Evolutionary conservation across 2,797 vertebrate species (phyloP).

Genomic region (Sebastiscus tertius): DNA sequence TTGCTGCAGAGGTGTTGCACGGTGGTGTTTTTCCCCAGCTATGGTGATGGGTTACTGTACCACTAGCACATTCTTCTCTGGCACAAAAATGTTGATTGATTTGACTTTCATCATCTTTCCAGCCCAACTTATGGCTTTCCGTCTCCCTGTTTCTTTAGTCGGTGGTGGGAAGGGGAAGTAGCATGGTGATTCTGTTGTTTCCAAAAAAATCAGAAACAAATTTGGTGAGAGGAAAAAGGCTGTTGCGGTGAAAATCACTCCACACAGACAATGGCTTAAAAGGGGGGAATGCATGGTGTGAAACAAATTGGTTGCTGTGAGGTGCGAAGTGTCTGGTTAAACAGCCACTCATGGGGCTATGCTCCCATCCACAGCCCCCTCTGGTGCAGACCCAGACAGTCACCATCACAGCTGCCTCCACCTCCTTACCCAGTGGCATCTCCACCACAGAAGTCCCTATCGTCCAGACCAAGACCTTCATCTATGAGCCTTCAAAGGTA

Average conservation of each 20-base stretch:
- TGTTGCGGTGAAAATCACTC: slow-evolving; percentile 9
- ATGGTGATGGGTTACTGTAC: slow-evolving; percentile 59
- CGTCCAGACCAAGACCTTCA: slow-evolving; percentile 92
- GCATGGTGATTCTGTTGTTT: slow-evolving; percentile 17
- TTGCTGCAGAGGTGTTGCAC: slow-evolving; percentile 65
- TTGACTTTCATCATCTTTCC: slow-evolving; percentile 31
- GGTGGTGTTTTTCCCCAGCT: slow-evolving; percentile 38
- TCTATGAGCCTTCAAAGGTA: slow-evolving; percentile 94
- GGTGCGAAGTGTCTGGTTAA: slow-evolving; percentile 55
- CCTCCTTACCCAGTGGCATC: slow-evolving; percentile 85
- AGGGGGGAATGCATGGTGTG: slow-evolving; percentile 52
- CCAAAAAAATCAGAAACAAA: not conserved
- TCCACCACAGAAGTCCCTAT: slow-evolving; percentile 93
- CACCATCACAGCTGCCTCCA: slow-evolving; percentile 90
- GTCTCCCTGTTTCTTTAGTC: slow-evolving; percentile 25
- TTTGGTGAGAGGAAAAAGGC: slow-evolving; percentile 21
- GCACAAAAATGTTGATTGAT: slow-evolving; percentile 6
- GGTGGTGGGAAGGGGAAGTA: slow-evolving; percentile 46
- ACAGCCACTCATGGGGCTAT: slow-evolving; percentile 76
- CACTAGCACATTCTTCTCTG: slow-evolving; percentile 20
- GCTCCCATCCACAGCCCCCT: slow-evolving; percentile 87
- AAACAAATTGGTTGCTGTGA: slow-evolving; percentile 44
- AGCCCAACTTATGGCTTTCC: slow-evolving; percentile 10
- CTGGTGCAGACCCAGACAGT: slow-evolving; percentile 95
- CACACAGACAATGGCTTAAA: not conserved